Percentiles rank a stretch among this genome's conserved stretches.
phyloP scores from a whole-genome alignment of 2,888 invertebrate species.

The Epinotia nisella region DNA sequence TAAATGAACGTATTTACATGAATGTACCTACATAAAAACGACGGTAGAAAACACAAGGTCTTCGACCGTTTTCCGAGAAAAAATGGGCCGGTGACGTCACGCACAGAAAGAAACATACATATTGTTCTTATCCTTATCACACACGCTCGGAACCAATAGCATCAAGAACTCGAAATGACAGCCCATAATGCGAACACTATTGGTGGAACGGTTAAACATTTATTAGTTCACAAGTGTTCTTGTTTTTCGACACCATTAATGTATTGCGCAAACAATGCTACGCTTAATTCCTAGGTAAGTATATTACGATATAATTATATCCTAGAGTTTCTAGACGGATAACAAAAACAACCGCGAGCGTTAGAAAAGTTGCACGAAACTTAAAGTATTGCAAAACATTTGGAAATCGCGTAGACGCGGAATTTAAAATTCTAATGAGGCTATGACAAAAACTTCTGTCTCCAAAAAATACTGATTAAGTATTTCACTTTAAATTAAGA shows the following conservation, averaged over 20 bases:
- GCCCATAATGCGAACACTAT: conserved; percentile 19
- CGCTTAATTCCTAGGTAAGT: conserved; percentile 7
- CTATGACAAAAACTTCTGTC: neutral
- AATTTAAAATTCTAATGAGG: neutral
- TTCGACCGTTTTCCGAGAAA: conserved; percentile 39
- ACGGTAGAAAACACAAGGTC: conserved; percentile 37
- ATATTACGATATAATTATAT: conserved; percentile 4
- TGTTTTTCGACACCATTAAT: conserved; percentile 42
- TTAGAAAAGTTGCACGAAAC: conserved; percentile 8
- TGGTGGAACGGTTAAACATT: conserved; percentile 31
- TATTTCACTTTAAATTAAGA: neutral
- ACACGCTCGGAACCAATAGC: conserved; percentile 35
- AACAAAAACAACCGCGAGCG: conserved; percentile 5
- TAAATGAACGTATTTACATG: conserved; percentile 29
- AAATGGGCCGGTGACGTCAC: conserved; percentile 40
- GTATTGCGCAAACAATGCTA: conserved; percentile 37
- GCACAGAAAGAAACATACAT: conserved; percentile 36
- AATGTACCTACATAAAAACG: conserved; percentile 16
- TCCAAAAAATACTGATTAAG: neutral
- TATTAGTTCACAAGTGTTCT: conserved; percentile 43
- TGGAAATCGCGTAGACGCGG: neutral
- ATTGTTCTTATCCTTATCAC: conserved; percentile 42
- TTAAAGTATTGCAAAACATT: conserved; percentile 18
- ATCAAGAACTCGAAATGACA: conserved; percentile 22
- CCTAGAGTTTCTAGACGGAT: neutral